phyloP scores from a whole-genome alignment of 2,888 invertebrate species.

The Drosophila parthenogenetica region DNA sequence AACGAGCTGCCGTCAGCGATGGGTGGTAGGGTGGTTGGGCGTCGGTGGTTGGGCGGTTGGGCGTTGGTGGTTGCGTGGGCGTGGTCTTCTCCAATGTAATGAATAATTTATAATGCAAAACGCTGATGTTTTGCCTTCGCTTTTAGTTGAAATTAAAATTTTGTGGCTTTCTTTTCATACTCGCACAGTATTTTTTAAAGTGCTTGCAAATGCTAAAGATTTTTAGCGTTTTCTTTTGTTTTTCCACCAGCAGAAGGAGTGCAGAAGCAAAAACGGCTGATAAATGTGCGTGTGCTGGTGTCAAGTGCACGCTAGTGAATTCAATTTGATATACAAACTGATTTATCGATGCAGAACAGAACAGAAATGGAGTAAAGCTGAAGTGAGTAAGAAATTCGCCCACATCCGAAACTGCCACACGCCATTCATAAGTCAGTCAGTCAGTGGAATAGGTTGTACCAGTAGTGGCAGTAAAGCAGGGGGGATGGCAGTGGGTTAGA shows the following conservation, averaged over 20 bases:
- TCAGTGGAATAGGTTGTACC: conserved; percentile 48
- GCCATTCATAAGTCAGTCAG: conserved; percentile 79
- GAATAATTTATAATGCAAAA: conserved; percentile 82
- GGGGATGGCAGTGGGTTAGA: neutral
- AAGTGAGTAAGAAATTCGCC: conserved; percentile 1
- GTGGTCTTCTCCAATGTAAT: conserved; percentile 69
- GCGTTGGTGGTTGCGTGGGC: conserved; percentile 25
- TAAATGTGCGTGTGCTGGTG: conserved; percentile 78
- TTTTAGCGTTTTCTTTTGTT: conserved; percentile 18
- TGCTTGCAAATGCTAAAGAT: conserved; percentile 23
- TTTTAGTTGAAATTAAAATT: conserved; percentile 83
- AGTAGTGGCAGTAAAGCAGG: neutral
- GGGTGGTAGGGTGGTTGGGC: conserved; percentile 5
- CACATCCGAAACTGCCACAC: conserved; percentile 53
- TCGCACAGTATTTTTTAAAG: conserved; percentile 54
- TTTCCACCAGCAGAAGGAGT: neutral
- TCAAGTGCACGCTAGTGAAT: conserved; percentile 80
- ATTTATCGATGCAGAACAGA: conserved; percentile 73
- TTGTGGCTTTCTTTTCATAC: conserved; percentile 71
- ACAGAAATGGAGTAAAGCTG: conserved; percentile 7
- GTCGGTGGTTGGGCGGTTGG: conserved; percentile 18
- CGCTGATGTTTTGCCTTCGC: conserved; percentile 60
- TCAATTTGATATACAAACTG: conserved; percentile 83
- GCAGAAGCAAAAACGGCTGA: conserved; percentile 47
- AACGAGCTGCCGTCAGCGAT: conserved; percentile 73